Evolutionary conservation across 2,888 invertebrate species (phyloP).

Genomic region (Actias luna): DNA sequence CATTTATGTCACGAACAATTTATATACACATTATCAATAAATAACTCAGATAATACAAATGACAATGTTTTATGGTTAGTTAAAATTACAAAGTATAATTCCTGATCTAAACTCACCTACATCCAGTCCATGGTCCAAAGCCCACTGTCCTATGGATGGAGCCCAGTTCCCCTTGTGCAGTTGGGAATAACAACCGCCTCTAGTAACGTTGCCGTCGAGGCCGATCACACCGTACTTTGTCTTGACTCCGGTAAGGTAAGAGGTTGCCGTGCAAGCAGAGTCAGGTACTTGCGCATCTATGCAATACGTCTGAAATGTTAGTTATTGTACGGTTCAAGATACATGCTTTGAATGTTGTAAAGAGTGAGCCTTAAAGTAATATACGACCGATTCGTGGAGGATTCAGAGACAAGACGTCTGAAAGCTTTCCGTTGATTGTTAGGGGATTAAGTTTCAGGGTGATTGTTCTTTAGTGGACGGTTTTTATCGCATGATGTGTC

Average conservation of each 20-base stretch:
- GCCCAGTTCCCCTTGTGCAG: constrained; percentile 82
- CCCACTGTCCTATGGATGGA: constrained; percentile 85
- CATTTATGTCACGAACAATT: too few species aligned
- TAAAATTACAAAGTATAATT: neutral
- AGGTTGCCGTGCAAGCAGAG: constrained; percentile 88
- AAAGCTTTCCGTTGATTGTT: too few species aligned
- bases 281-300: constrained; percentile 87
- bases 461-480: too few species aligned
- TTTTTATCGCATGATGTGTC: too few species aligned
- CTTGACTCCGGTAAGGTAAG: constrained; percentile 87
- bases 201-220: constrained; percentile 84
- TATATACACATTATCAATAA: too few species aligned
- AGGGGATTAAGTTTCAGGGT: too few species aligned
- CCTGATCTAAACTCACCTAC: constrained; percentile 57
- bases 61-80: neutral
- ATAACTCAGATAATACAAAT: neutral
- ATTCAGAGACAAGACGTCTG: too few species aligned
- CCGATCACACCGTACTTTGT: constrained; percentile 86
- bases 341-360: too few species aligned
- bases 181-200: constrained; percentile 84
- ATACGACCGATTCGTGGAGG: too few species aligned
- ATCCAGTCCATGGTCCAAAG: constrained; percentile 76
- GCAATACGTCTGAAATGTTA: constrained; percentile 78
- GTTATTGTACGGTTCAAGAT: neutral
- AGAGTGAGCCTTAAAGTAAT: too few species aligned